Evolutionary conservation across 2,113 vertebrate species (phyloP).

Genomic region (Sylvia atricapilla): DNA sequence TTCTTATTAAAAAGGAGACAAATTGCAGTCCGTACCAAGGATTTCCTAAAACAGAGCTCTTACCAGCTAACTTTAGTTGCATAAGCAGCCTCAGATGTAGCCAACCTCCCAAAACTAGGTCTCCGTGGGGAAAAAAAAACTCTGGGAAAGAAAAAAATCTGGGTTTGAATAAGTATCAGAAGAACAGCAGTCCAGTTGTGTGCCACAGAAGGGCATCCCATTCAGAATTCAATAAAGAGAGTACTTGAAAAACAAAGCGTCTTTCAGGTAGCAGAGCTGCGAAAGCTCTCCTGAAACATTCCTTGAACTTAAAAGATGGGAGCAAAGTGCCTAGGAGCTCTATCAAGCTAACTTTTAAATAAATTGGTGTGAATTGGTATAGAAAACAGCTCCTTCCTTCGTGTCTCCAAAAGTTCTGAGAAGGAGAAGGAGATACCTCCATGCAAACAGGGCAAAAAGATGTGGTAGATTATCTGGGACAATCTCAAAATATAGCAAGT

Average conservation of each 20-base stretch:
- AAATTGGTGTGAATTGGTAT: neutral
- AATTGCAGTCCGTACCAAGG: neutral
- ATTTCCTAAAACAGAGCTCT: neutral
- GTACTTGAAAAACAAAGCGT: neutral
- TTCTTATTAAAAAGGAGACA: neutral
- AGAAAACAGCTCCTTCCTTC: neutral
- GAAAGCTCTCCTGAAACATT: neutral
- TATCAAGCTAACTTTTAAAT: neutral
- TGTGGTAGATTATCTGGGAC: neutral
- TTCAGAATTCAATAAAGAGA: neutral
- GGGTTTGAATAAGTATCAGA: neutral
- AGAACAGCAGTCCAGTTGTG: neutral
- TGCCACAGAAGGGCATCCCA: neutral
- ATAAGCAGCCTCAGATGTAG: neutral
- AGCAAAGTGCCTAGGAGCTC: neutral
- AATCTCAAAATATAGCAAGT: neutral
- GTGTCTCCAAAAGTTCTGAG: neutral
- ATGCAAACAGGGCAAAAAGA: neutral
- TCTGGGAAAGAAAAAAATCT: neutral
- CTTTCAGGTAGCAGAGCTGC: neutral
- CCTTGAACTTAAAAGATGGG: neutral
- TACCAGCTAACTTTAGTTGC: neutral
- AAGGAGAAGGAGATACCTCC: neutral
- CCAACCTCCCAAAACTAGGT: neutral
- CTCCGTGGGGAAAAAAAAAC: neutral